These are phyloP conservation scores for Sorex fumeus DNA, from an alignment of 2,113 vertebrate genomes.

Conservation along the genomic window DNA sequence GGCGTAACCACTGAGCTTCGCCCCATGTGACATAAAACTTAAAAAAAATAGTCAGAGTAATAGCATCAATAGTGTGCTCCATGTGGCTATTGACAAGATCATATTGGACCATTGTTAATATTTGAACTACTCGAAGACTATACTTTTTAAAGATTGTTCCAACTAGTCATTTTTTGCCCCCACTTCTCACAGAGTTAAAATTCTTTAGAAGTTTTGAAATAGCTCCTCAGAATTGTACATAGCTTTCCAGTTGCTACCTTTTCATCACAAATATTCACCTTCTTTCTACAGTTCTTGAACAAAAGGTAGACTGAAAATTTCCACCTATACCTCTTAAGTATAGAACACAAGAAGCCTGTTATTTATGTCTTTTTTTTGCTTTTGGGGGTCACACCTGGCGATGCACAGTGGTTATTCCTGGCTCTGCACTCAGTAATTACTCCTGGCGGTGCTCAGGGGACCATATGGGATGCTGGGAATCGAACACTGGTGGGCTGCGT, in stretches of 20 bases:
- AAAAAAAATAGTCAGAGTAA: background rate
- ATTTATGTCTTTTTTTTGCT: background rate
- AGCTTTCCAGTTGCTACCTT: background rate
- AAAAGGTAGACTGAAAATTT: background rate
- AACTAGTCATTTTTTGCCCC: background rate
- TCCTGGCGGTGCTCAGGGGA: no score
- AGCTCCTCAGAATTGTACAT: background rate
- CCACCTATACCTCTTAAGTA: background rate
- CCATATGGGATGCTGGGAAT: no score
- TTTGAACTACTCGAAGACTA: no score
- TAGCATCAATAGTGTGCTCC: background rate
- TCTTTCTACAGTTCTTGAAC: background rate
- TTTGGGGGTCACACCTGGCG: no score
- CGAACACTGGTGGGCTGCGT: no score
- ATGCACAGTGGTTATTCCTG: no score
- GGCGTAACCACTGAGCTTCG: no score
- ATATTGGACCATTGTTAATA: background rate
- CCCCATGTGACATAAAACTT: no score
- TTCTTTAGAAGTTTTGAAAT: background rate
- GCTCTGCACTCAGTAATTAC: no score
- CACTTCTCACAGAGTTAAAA: background rate
- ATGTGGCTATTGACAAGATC: background rate
- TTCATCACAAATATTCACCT: background rate
- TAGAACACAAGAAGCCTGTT: background rate
- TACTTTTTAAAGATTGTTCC: background rate